Percentiles rank a stretch among this genome's conserved stretches.
These are phyloP conservation scores for Eucriotettix oculatus DNA, from an alignment of 2,888 invertebrate genomes.

Conservation along the genomic window DNA sequence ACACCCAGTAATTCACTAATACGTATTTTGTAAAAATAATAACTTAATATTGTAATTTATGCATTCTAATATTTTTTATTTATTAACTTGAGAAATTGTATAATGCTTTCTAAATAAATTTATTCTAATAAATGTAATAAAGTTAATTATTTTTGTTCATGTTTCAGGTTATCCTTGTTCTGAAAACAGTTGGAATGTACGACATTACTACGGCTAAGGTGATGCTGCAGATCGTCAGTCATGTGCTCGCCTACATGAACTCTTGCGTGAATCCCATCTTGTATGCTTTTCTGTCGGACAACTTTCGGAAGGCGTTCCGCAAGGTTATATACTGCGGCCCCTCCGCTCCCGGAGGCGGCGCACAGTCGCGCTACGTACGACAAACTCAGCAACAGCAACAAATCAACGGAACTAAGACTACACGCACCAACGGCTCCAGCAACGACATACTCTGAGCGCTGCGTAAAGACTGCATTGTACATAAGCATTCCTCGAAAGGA, in stretches of 20 bases:
- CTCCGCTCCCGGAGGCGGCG: neutral
- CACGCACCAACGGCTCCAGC: conserved; percentile 43
- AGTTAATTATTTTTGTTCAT: conserved; percentile 1
- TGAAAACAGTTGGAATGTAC: conserved; percentile 57
- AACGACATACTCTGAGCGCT: conserved; percentile 38
- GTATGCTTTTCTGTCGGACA: conserved; percentile 87
- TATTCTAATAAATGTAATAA: neutral
- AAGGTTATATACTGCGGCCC: conserved; percentile 31
- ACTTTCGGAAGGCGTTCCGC: conserved; percentile 79
- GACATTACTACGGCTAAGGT: conserved; percentile 48
- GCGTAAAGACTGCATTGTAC: too few relatives aligned
- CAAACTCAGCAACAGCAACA: neutral
- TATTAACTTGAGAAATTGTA: neutral
- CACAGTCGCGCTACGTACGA: conserved; percentile 1
- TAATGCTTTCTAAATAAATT: neutral
- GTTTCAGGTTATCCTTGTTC: conserved; percentile 59
- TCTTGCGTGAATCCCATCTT: conserved; percentile 89
- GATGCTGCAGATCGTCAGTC: conserved; percentile 59
- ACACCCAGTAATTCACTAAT: too few relatives aligned
- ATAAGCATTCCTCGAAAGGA: too few relatives aligned
- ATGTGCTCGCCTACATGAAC: conserved; percentile 81
- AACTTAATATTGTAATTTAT: too few relatives aligned
- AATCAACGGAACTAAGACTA: conserved; percentile 37
- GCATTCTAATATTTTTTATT: neutral
- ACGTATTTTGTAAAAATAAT: too few relatives aligned